Evolutionary conservation across 2,113 vertebrate species (phyloP), one percentile per base, ranked within the genome.

Genomic region (Dolichotis patagonum): DNA sequence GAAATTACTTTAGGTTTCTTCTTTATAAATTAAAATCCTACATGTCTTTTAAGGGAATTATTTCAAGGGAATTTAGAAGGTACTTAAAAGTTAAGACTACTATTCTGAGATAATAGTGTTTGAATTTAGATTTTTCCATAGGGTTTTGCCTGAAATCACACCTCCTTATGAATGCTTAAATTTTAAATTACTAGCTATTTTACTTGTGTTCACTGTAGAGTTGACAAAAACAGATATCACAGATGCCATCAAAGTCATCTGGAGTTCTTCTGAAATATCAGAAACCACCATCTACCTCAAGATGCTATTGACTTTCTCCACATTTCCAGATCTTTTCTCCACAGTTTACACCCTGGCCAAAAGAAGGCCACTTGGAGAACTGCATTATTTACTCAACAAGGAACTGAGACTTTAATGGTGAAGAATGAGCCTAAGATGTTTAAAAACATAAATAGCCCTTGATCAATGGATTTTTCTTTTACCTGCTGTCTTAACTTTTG

Each of bases 181-280:
- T 14, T 96, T 94, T 88, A 67, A 93, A 71, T 87, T 62, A 89
- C 16, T 54, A 95, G n/a, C 43, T 67, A 9, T 86, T 5, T 60
- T 75, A 67, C 81, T 14, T 91, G 30, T 8, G 77, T 85, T 85
- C 63, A 22, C 54, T 80, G 49, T 28, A 82, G n/a, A 73, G 73
- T 1, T 67, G 30, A 41, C 67, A 32, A 71, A 91, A 69, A 83
- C 5, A 17, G 28, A 11, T 12, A 7, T 62, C 54, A 69, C 54
- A 92, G 19, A 67, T 69, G 54, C 78, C 92, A 11, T 14, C 62
- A 65, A 67, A 43, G 9, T 69, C 43, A 49, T 41, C 56, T 86
- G 7, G 28, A 56, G 62, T 96, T 89, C 46, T 85, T 93, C 56
- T 96, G 38, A 96, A 90, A 85, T 63, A 28, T 10, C 62, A 90